Evolutionary conservation across 2,797 vertebrate genomes (phyloP).

Genomic region (Etheostoma perlongum): DNA sequence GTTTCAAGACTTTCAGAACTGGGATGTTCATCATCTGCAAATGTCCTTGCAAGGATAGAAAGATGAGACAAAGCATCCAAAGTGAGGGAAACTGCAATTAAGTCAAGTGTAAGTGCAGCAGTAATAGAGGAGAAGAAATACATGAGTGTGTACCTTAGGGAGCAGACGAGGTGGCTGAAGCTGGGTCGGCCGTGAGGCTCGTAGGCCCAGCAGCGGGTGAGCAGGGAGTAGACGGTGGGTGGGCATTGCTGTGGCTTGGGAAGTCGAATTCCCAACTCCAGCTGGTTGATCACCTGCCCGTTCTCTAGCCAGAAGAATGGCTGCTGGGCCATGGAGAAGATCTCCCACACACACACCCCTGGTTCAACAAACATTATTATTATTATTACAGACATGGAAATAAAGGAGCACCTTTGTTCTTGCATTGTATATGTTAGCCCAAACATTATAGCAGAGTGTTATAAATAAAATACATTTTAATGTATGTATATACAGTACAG

Average conservation of each 20-base stretch:
- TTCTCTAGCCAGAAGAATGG: slow-evolving; percentile 98
- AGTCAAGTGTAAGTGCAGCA: too few species aligned
- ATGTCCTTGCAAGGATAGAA: too few species aligned
- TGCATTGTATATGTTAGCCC: too few species aligned
- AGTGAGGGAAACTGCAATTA: too few species aligned
- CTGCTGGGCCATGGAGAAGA: slow-evolving; percentile 94
- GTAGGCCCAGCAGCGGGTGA: slow-evolving; percentile 95
- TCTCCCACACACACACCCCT: slow-evolving; percentile 99
- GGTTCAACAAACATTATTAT: slow-evolving; percentile 12
- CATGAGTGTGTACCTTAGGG: slow-evolving; percentile 86
- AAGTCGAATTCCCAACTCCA: slow-evolving; percentile 93
- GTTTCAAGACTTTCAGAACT: neutral
- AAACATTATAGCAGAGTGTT: too few species aligned
- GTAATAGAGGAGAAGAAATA: neutral
- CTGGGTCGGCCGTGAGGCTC: slow-evolving; percentile 90
- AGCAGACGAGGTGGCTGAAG: slow-evolving; percentile 93
- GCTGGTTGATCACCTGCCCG: slow-evolving; percentile 94
- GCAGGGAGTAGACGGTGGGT: slow-evolving; percentile 91
- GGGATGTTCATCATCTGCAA: neutral
- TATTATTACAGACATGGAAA: too few species aligned
- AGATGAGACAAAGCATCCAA: neutral
- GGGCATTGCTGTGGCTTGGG: slow-evolving; percentile 93
- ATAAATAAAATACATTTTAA: too few species aligned
- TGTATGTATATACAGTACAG: too few species aligned
- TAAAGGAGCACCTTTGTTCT: too few species aligned